Evolutionary conservation across 2,888 invertebrate genomes (phyloP).

Genomic region (Bhutanitis thaidina): DNA sequence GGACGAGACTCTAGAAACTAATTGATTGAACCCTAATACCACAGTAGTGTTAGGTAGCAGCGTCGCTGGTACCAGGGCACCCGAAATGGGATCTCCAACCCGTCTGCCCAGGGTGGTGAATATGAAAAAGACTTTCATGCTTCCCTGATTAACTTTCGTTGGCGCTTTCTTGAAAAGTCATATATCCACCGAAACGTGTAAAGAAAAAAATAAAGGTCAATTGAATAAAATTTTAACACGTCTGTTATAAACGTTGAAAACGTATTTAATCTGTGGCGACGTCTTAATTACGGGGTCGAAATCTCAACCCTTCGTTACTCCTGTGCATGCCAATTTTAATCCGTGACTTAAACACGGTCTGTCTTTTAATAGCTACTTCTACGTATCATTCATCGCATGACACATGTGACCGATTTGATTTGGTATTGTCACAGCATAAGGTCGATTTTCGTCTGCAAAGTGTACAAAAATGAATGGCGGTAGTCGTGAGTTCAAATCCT

Average conservation of each 20-base stretch:
- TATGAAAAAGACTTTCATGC: too few relatives aligned
- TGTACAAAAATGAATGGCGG: slow-evolving; percentile 43
- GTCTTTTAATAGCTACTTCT: slow-evolving; percentile 66
- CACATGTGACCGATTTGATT: slow-evolving; percentile 24
- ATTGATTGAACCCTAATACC: too few relatives aligned
- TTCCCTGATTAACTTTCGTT: too few relatives aligned
- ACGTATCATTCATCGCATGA: slow-evolving; percentile 62
- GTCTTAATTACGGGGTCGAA: slow-evolving; percentile 58
- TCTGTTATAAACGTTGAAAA: neutral
- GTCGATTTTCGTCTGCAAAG: slow-evolving; percentile 30
- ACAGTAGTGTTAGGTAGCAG: too few relatives aligned
- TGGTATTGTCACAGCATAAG: slow-evolving; percentile 27
- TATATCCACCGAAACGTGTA: too few relatives aligned
- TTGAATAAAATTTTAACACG: too few relatives aligned
- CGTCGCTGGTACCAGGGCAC: too few relatives aligned
- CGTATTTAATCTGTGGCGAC: slow-evolving; percentile 26
- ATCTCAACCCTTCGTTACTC: slow-evolving; percentile 53
- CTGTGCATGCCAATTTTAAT: slow-evolving; percentile 65
- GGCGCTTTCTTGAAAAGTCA: too few relatives aligned
- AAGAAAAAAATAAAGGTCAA: too few relatives aligned
- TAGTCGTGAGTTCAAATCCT: slow-evolving; percentile 75
- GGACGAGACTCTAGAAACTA: too few relatives aligned
- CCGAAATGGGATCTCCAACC: too few relatives aligned
- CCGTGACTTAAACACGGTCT: slow-evolving; percentile 64
- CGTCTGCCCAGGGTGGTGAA: too few relatives aligned